A percentile compares a stretch with the other conserved stretches of the same genome.
Conservation (phyloP, 1,140 invertebrate genomes). For the Phthorimaea operculella region DNA sequence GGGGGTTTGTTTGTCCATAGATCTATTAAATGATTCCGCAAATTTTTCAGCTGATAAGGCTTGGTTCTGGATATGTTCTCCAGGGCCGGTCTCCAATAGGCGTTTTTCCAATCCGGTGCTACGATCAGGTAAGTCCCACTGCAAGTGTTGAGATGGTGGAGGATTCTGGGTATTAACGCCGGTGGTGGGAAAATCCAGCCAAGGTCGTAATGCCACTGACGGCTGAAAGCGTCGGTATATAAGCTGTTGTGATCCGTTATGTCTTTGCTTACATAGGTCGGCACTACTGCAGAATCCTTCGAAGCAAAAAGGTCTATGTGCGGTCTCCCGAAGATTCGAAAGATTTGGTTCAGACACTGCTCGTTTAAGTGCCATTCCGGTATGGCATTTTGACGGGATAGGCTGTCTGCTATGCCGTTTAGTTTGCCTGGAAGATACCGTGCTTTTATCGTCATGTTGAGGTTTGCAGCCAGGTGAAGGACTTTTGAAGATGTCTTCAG, state of each 20-base stretch:
- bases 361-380: conserved; percentile 28
- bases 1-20: conserved; percentile 17
- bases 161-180: conserved; percentile 21
- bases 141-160: conserved; percentile 4
- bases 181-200: conserved; percentile 29
- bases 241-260: conserved; percentile 16
- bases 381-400: conserved; percentile 16
- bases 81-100: conserved; percentile 24
- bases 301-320: conserved; percentile 31
- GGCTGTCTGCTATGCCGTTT: conserved; percentile 12
- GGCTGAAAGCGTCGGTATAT: conserved; percentile 29
- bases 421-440: conserved; percentile 21
- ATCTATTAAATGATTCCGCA: conserved; percentile 13
- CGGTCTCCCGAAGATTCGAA: conserved; percentile 18
- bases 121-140: conserved; percentile 18
- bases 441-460: conserved; percentile 8
- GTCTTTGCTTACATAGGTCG: conserved; percentile 21
- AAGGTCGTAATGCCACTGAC: conserved; percentile 21
- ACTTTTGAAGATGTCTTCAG: not conserved
- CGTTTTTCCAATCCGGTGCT: conserved; percentile 24
- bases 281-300: conserved; percentile 17
- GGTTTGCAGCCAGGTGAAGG: not conserved
- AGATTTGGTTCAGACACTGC: conserved; percentile 17
- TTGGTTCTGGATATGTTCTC: conserved; percentile 7
- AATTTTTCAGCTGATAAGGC: conserved; percentile 16